Evolutionary conservation across 2,888 invertebrate species (phyloP), one percentile per base, ranked within the genome.

Genomic region (Prionchulus punctatus): DNA sequence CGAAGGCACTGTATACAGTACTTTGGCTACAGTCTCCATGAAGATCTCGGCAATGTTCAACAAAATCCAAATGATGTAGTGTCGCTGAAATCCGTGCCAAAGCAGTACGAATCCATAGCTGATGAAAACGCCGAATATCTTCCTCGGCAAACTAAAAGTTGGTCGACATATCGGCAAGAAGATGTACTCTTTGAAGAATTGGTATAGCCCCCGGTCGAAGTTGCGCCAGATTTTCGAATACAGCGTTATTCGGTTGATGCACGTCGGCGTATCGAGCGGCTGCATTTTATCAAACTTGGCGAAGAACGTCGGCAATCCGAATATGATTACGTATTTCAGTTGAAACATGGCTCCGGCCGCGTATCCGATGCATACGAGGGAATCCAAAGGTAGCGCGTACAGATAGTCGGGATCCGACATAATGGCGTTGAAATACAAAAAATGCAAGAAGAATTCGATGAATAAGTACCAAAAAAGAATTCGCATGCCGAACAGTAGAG

Each of bases 161-260:
- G 74, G 74, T 0, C 71, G 71, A 30, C 75, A 74, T 48, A 73
- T 64, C 3, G 76, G 73, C 23, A 75, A 63, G 63, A 74, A 76
- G 30, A 76, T 74, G 65, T 75, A 74, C 64, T 67, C 66, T 63
- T 73, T 75, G 61, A 75, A 70, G 64, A 74, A 75, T 48, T 65
- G 65, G 61, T 75, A 74, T 36, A 75, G 65, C 1, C 75, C 75
- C 48, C 71, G 66, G 62, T 75, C 75, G 67, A 75, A 75, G 54
- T 65, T 68, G 30, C 74, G 70, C 75, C 76, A 76, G 62, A 75
- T 68, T 59, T 74, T 71, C 0, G 75, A 73, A 62, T 72, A 74
- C 12, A 72, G 62, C 36, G 71, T 71, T n/a, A 75, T 69, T 25
- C 73, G 64, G 21, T 71, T 67, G 48, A 75, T 69, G 65, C 76